Base-by-base conservation (phyloP, 2,888 invertebrate species). In the Scotopteryx bipunctaria region DNA sequence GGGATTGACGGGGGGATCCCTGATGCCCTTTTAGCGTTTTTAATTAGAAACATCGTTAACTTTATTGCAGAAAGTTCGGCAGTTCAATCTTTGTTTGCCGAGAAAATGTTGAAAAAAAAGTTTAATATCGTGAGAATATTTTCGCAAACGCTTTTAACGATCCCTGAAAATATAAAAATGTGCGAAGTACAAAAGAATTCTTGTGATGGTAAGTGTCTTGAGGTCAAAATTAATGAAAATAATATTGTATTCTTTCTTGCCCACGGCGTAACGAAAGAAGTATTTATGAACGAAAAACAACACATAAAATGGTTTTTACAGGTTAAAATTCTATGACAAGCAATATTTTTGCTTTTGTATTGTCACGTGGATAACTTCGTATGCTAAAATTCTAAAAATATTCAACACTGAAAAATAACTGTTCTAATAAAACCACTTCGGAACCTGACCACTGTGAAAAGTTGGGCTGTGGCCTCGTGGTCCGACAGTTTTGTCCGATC, bases 31-130 rank as follows among this genome's bases (percentile, higher is more conserved):
- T 65, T 55, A 59, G 53, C 60, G 58, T 59, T 67, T 66, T 73
- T 75, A 75, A 75, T 75, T 75, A 75, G 68, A 69, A 61, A 61
- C 61, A 65, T 68, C 67, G 65, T 68, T 65, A 62, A 59, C 64
- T 72, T 68, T 64, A 66, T 67, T 59, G 64, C 63, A 55, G 59
- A 59, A 69, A 71, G 64, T 71, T 71, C 48, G 42, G 52, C 63
- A 66, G 62, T 66, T 63, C 59, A 58, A 61, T 63, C 59, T 69
- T 69, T 68, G 67, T 71, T 70, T 68, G 65, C 64, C 55, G 61
- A 63, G 66, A 71, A 71, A 72, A 71, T 64, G 70, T 66, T n/a
- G 27, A 5, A 27, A 65, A 64, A 69, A 71, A 71, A 66, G 71
- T 69, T 69, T 69, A 65, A 69, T 73, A 73, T 63, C 59, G 59